Base-by-base conservation (phyloP, 1,140 invertebrate species). In the Orchesella cincta region DNA sequence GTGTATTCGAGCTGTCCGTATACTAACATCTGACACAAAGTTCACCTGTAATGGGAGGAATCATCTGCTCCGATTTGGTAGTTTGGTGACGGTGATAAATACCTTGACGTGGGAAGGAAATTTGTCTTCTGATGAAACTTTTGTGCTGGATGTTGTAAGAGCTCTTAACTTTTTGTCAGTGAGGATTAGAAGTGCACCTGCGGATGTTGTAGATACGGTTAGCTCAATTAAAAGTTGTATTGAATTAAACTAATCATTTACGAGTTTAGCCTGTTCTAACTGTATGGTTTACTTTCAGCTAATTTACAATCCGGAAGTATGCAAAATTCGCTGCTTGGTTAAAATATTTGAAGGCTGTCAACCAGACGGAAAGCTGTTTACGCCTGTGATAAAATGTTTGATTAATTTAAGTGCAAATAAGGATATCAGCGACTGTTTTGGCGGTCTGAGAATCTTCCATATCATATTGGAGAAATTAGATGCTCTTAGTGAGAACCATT, bases 111-210 rank as follows among this genome's bases (percentile, higher is more conserved):
- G 71, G 70, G 70, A 71, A 18, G 67, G 31, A 34, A 14, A 28
- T 1, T 51, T 76, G 5, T 54, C 36, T 3, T 5, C 39, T 8
- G 8, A 73, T 35, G 31, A 35, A 0, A 71, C 73, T 0, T 36
- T 77, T 8, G 35, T 54, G 18, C 31, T 77, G 8, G 76, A 77
- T 29, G 57, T 78, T 31, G 31, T 78, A 2, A 20, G 73, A 74
- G 26, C 62, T 2, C 33, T 67, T 26, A 29, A 8, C 3, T 31
- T 67, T 2, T 29, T 67, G 8, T 67, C 62, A 12, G 14, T 12
- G 2, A 67, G 23, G 23, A 67, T 67, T 31, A 67, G 31, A 33
- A 67, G 31, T 33, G 31, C 62, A 18, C 62, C 62, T 29, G 26
- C 62, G 28, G 62, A 67, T 8, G 62, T 67, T 5, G 33, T 67